Conservation (phyloP, 2,797 vertebrate genomes). For the Protonibea diacanthus region DNA sequence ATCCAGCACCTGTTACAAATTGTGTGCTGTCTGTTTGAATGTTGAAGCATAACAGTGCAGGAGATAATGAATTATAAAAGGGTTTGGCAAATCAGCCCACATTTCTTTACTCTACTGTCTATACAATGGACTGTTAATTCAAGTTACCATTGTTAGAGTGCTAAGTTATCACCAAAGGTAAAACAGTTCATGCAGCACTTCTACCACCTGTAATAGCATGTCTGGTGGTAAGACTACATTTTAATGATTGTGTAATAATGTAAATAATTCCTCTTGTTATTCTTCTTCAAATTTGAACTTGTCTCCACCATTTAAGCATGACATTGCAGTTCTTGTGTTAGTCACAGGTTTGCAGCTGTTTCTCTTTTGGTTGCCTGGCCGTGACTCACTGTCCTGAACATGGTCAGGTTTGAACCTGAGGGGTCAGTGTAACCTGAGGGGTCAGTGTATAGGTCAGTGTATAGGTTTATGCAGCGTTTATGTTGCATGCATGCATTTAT, state of each 20-base stretch:
- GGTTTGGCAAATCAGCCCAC: constrained; percentile 15
- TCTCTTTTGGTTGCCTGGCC: not conserved
- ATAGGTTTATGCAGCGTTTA: no score
- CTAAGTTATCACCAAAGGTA: constrained; percentile 26
- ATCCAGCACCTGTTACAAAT: constrained; percentile 64
- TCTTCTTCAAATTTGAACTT: not conserved
- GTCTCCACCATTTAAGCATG: not conserved
- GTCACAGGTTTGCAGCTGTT: constrained; percentile 11
- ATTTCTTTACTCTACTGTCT: constrained; percentile 21
- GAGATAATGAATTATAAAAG: constrained; percentile 50
- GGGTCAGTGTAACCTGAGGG: not conserved
- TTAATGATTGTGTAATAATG: not conserved
- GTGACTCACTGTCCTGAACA: constrained; percentile 19
- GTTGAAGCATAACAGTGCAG: constrained; percentile 17
- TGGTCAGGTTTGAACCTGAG: constrained; percentile 1
- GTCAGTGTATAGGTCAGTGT: no score
- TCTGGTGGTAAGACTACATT: not conserved
- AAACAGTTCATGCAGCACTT: constrained; percentile 39
- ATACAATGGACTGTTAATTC: not conserved
- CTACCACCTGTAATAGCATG: constrained; percentile 19
- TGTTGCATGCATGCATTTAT: no score
- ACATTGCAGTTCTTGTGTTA: constrained; percentile 7
- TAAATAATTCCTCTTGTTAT: not conserved
- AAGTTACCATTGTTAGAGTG: not conserved
- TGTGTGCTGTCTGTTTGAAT: constrained; percentile 26